These are phyloP conservation scores for Tenthredo scrophulariae DNA, from an alignment of 2,888 invertebrate species.

Conservation along the genomic window DNA sequence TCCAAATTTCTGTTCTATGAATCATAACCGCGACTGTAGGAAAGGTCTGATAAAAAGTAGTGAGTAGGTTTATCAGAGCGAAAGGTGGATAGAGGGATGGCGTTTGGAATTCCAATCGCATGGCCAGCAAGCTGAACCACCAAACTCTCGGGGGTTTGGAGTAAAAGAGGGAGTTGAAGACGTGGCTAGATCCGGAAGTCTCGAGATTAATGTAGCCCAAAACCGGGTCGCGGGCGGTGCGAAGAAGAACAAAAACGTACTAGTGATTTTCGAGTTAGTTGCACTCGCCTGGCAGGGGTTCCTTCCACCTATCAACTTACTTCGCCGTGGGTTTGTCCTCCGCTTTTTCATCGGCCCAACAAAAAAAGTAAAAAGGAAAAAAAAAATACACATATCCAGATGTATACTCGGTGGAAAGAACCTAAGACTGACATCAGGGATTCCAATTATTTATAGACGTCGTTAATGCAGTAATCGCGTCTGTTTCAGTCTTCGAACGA, in stretches of 20 bases:
- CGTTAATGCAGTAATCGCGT: slow-evolving; percentile 16
- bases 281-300: slow-evolving; percentile 42
- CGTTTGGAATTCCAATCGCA: slow-evolving; percentile 49
- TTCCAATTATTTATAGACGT: slow-evolving; percentile 10
- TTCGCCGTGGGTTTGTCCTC: slow-evolving; percentile 12
- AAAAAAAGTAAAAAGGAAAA: too few relatives aligned
- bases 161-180: slow-evolving; percentile 25
- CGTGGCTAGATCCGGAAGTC: slow-evolving; percentile 33
- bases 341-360: slow-evolving; percentile 9
- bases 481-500: slow-evolving; percentile 8
- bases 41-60: neutral
- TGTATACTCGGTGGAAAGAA: neutral
- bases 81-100: slow-evolving; percentile 15
- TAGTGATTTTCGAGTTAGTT: slow-evolving; percentile 51
- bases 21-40: neutral
- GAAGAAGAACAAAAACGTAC: slow-evolving; percentile 51
- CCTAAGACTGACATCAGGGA: neutral
- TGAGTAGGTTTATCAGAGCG: neutral
- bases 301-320: neutral
- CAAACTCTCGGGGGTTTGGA: neutral
- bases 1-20: neutral
- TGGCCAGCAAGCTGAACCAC: slow-evolving; percentile 5
- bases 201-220: slow-evolving; percentile 49
- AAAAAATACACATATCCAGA: neutral
- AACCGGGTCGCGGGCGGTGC: neutral